phyloP scores from a whole-genome alignment of 2,113 vertebrate species.

The Mobula hypostoma region DNA sequence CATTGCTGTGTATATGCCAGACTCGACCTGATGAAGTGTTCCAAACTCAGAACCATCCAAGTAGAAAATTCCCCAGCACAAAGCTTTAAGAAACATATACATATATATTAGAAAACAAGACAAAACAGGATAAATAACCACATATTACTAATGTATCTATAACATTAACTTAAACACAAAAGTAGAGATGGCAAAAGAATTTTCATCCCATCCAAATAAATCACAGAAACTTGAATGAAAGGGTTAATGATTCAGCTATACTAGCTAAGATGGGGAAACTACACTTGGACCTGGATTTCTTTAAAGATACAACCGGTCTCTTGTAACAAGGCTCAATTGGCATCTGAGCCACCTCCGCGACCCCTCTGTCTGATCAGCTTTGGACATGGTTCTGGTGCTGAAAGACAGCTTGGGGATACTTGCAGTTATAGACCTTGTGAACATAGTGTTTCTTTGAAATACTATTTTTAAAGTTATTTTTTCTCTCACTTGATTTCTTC shows the following conservation, averaged over 20 bases:
- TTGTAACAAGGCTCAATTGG: not conserved
- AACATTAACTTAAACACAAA: not conserved
- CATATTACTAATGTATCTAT: not conserved
- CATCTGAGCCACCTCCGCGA: not conserved
- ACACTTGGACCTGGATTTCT: not conserved
- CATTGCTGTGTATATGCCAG: not conserved
- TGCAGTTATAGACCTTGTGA: not conserved
- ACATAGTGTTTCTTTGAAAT: not conserved
- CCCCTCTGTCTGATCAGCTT: not conserved
- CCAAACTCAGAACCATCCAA: not conserved
- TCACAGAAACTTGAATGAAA: not conserved
- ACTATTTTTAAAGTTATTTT: no score
- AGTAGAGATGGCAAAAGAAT: not conserved
- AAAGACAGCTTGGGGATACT: not conserved
- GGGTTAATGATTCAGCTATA: not conserved
- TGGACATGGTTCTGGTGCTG: not conserved
- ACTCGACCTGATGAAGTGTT: not conserved
- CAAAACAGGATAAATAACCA: not conserved
- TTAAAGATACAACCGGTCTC: not conserved
- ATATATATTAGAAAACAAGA: not conserved
- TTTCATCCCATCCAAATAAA: not conserved
- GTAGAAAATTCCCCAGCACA: slow-evolving; percentile 23
- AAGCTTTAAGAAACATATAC: slow-evolving; percentile 10
- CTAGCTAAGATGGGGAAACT: not conserved
- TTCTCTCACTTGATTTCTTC: no score